Conservation (phyloP, 2,113 vertebrate species). For the Macroglossus sobrinus region DNA sequence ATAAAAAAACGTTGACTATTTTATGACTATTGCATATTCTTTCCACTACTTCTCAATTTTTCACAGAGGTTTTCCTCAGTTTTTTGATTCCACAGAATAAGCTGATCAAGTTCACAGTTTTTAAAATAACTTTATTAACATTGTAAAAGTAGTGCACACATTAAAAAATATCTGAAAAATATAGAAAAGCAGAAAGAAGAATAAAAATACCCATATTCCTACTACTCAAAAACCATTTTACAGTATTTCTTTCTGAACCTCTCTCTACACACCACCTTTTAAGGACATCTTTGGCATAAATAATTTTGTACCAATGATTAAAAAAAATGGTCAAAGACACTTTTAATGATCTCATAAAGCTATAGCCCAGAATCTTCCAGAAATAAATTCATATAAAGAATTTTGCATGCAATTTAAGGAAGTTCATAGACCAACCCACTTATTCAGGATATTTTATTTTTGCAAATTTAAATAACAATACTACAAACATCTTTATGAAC, state of each 20-base stretch:
- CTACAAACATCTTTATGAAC: background rate
- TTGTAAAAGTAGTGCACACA: constrained; percentile 50
- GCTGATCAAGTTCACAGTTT: constrained; percentile 40
- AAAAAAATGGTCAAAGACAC: background rate
- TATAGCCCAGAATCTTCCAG: background rate
- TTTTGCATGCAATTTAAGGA: constrained; percentile 33
- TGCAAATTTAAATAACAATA: constrained; percentile 28
- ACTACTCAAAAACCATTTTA: constrained; percentile 24
- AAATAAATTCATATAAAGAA: constrained; percentile 14
- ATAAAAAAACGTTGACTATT: constrained; percentile 18
- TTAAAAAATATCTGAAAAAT: constrained; percentile 62
- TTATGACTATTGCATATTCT: constrained; percentile 38
- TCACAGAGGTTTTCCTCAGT: constrained; percentile 24
- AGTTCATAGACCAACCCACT: background rate
- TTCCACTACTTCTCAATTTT: constrained; percentile 54
- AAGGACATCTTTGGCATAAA: constrained; percentile 27
- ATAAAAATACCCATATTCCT: constrained; percentile 46
- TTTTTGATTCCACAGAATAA: constrained; percentile 42
- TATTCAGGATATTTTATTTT: constrained; percentile 37
- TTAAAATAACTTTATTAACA: constrained; percentile 62
- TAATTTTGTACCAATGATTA: background rate
- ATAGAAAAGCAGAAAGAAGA: constrained; percentile 40
- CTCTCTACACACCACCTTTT: background rate
- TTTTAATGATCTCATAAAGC: constrained; percentile 6
- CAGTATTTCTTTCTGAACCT: background rate